phyloP scores from a whole-genome alignment of 2,113 vertebrate species.

The Cyprinodon brontotheroides region DNA sequence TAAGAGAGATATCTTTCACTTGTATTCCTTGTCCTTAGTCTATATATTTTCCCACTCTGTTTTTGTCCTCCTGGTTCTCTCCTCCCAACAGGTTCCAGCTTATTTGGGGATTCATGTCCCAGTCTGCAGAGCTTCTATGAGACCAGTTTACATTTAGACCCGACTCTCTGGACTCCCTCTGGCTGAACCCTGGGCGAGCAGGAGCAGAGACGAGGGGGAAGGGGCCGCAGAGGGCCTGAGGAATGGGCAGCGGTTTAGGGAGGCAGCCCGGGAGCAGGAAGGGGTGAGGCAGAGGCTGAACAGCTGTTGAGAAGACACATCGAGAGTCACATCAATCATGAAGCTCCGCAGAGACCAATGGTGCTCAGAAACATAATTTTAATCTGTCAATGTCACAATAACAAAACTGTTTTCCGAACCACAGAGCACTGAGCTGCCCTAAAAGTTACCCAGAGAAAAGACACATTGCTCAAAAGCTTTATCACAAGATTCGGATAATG shows the following conservation, averaged over 20 bases:
- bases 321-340: slow-evolving; percentile 3
- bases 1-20: slow-evolving; percentile 32
- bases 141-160: slow-evolving; percentile 36
- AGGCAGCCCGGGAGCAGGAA: slow-evolving; percentile 71
- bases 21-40: slow-evolving; percentile 20
- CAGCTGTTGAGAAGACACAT: slow-evolving; percentile 52
- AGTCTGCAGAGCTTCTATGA: slow-evolving; percentile 43
- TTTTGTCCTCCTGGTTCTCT: slow-evolving; percentile 24
- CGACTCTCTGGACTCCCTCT: slow-evolving; percentile 46
- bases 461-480: not conserved
- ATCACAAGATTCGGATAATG: not conserved
- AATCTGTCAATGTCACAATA: not conserved
- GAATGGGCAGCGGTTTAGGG: slow-evolving; percentile 61
- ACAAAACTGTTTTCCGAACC: not conserved
- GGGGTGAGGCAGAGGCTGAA: slow-evolving; percentile 59
- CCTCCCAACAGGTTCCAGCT: slow-evolving; percentile 21
- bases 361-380: slow-evolving; percentile 1
- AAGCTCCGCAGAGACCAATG: not conserved
- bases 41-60: slow-evolving; percentile 10
- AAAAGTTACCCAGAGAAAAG: not conserved
- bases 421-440: not conserved
- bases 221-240: slow-evolving; percentile 47
- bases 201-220: slow-evolving; percentile 51
- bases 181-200: slow-evolving; percentile 34
- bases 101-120: slow-evolving; percentile 50